Base-by-base conservation (phyloP, 2,888 invertebrate genomes). In the Melinaea menophilus region DNA sequence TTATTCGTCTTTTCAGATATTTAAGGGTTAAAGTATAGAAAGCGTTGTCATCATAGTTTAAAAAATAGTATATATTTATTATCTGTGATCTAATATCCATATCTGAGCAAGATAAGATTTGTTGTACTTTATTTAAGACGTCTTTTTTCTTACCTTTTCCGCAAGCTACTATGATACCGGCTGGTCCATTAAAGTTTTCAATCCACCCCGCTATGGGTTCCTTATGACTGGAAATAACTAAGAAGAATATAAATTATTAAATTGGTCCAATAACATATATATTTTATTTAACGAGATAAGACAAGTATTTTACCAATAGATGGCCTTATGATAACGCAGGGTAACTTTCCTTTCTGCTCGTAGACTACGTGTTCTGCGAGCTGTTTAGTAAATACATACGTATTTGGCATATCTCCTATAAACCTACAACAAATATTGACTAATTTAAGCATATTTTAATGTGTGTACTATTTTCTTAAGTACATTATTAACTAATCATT, bases 171-270 rank as follows among this genome's bases (percentile, higher is more conserved):
- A 96, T 75, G 58, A 96, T 81, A 0, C 93, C 97, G 51, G 94
- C 94, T 0, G 98, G 97, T 0, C 98, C 98, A 78, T 98, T 98
- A 70, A 96, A 95, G 78, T 97, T 98, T 75, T 98, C 98, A 11
- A 96, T 89, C 98, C 98, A 99, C 0, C 97, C 97, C 0, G 92
- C 83, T 0, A 94, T 65, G 0, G 95, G 95, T n/a, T 95, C 95
- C 0, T 82, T 78, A 0, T 92, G 65, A 5, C 94, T 89, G 0
- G 94, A 92, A 62, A 95, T 91, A 1, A 95, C 95, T 95, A 75
- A 9, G 81, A 84, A 34, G 61, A 37, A 56, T 22, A 7, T 13
- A 13, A 7, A 48, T 22, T 47, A 35, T 33, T 22, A 48, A 33
- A 48, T 5, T n/a, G 45, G 3, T 22, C 22, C 22, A 22, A 22